Percentiles rank a stretch among this genome's conserved stretches.
phyloP scores from a whole-genome alignment of 2,113 vertebrate species.

The Ailuropoda melanoleuca region DNA sequence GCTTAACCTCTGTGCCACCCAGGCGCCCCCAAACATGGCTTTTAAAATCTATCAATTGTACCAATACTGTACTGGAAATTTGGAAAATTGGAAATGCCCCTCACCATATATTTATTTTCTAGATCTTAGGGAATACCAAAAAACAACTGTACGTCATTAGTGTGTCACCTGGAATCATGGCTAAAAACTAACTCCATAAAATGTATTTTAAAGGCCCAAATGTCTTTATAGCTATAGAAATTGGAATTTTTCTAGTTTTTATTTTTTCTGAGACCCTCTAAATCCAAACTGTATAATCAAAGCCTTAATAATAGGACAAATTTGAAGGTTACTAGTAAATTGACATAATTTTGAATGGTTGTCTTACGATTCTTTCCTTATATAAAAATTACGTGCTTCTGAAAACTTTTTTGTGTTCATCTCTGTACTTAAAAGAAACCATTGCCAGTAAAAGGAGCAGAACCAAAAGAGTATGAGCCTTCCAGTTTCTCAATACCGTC shows the following conservation, averaged over 20 bases:
- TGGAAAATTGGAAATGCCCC: constrained; percentile 56
- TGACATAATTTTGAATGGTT: neutral
- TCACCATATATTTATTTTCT: constrained; percentile 67
- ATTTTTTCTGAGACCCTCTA: neutral
- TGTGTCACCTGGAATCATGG: neutral
- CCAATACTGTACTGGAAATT: constrained; percentile 71
- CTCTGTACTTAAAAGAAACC: neutral
- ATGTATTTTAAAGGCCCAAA: neutral
- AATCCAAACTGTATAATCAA: neutral
- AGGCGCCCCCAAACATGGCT: constrained; percentile 32
- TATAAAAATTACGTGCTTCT: neutral
- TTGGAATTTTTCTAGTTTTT: neutral
- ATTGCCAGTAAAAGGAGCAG: neutral
- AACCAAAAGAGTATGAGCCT: neutral
- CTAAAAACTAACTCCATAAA: constrained; percentile 51
- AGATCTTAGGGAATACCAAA: constrained; percentile 68
- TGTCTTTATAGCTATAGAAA: neutral
- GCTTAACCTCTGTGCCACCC: too few species aligned
- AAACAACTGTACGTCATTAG: constrained; percentile 58
- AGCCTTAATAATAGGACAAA: neutral
- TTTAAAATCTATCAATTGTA: constrained; percentile 68
- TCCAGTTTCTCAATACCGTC: neutral
- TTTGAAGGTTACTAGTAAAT: neutral
- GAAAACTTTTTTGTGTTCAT: neutral
- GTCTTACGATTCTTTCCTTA: neutral